Percentiles rank a stretch among this genome's conserved stretches.
Evolutionary conservation across 2,797 vertebrate species (phyloP).

Genomic region (Pipistrellus pipistrellus): DNA sequence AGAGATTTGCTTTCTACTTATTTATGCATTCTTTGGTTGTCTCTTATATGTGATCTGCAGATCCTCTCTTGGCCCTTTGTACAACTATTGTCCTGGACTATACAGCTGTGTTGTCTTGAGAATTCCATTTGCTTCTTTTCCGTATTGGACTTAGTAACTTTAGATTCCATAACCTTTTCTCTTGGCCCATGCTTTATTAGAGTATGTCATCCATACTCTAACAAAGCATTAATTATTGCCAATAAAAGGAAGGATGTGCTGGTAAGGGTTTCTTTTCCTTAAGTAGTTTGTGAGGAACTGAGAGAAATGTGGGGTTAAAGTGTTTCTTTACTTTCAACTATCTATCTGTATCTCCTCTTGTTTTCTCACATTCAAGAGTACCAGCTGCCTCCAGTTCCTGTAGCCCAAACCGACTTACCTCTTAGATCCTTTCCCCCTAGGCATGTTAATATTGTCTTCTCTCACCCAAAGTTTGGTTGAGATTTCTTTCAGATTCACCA

Average conservation of each 20-base stretch:
- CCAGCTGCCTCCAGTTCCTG: not conserved
- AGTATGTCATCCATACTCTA: not conserved
- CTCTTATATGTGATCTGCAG: not conserved
- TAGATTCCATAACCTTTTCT: not conserved
- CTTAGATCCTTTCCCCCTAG: not conserved
- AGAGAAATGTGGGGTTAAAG: not conserved
- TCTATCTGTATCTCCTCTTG: not conserved
- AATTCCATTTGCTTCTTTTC: not conserved
- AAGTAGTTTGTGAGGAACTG: not conserved
- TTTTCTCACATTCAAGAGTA: not conserved
- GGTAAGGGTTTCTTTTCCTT: not conserved
- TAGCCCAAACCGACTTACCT: not conserved
- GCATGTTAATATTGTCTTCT: not conserved
- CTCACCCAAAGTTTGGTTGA: not conserved
- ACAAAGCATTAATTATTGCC: not conserved
- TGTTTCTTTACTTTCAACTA: not conserved
- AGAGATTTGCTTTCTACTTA: not conserved
- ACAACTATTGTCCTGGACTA: not conserved
- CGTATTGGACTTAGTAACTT: not conserved
- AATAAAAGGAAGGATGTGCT: not conserved
- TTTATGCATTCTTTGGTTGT: not conserved
- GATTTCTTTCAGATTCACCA: not conserved
- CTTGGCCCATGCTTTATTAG: not conserved
- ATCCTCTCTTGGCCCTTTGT: not conserved
- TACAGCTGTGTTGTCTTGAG: too few relatives aligned